These are phyloP conservation scores for Mnemiopsis leidyi DNA, from an alignment of 37 sponge, comb jelly and placozoan species.

Conservation along the genomic window DNA sequence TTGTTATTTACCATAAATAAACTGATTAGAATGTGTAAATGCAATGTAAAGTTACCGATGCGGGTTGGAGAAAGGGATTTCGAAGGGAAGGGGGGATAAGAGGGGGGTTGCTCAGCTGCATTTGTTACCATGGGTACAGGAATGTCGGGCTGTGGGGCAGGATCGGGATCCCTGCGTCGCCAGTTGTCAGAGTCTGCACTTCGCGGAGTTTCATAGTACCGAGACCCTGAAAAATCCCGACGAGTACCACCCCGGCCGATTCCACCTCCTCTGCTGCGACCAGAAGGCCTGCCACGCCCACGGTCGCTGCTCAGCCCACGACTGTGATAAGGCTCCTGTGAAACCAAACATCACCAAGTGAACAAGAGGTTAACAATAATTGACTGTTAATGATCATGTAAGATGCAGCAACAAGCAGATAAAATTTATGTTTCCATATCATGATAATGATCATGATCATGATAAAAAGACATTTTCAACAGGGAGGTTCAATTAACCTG, in stretches of 20 bases:
- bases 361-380: too few relatives aligned
- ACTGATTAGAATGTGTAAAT: too few relatives aligned
- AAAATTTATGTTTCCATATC: too few relatives aligned
- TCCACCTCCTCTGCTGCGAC: background rate
- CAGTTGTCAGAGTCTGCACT: conserved; percentile 59
- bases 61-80: background rate
- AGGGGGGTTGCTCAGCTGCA: background rate
- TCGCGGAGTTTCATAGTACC: background rate
- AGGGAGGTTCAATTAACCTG: too few relatives aligned
- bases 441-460: too few relatives aligned
- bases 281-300: background rate
- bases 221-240: background rate
- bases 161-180: conserved; percentile 6
- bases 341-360: too few relatives aligned
- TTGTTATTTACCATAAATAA: too few relatives aligned
- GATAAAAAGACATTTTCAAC: too few relatives aligned
- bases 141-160: background rate
- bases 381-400: too few relatives aligned
- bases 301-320: conserved; percentile 9
- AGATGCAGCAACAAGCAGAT: too few relatives aligned
- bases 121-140: background rate
- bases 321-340: background rate
- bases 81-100: conserved; percentile 29
- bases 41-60: background rate
- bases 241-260: background rate